Evolutionary conservation across 2,888 invertebrate genomes (phyloP), one percentile per base, ranked within the genome.

Genomic region (Spisula subtruncata): DNA sequence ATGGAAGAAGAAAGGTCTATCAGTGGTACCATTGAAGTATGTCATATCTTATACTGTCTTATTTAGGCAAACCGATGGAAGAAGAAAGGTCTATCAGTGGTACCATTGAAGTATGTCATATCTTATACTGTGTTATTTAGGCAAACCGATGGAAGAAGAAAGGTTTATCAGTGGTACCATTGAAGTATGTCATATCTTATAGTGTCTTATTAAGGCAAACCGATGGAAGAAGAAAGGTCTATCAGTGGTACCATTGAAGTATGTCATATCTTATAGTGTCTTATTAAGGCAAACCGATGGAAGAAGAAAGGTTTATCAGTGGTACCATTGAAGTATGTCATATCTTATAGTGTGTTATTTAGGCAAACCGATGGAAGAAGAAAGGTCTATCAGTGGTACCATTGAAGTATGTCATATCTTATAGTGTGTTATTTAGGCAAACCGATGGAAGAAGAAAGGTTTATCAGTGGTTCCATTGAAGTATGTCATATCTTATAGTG

Each of bases 301-400:
- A 98, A 97, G 94, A 98, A 98, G 96, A 97, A 97, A 60, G 98
- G 97, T 2, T 81, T 97, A 80, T 94, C 96, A 4, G 95, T 98
- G 10, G 97, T 98, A 16, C 97, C 98, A 4, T 97, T 98, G 97
- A 97, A 97, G 93, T 98, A 98, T 97, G 97, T n/a, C n/a, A n/a
- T n/a, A 29, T 25, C 18, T 32, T 75, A 16, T 75, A 32, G 18
- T 79, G 54, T 25, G 32, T 83, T 20, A 16, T 81, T 90, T 2
- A 97, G 98, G 97, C 97, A 84, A 98, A 98, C 96, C 97, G 98
- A 46, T 98, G 98, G 98, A 98, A 97, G 94, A 98, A 98, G 96
- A 97, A 97, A 60, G 98, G 97, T 2, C 81, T 97, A 80, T 94
- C 96, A 4, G 95, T 98, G 10, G 97, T 98, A 16, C 97, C 98